Evolutionary conservation across 2,888 invertebrate genomes (phyloP).

Genomic region (Sminthurides aquaticus): DNA sequence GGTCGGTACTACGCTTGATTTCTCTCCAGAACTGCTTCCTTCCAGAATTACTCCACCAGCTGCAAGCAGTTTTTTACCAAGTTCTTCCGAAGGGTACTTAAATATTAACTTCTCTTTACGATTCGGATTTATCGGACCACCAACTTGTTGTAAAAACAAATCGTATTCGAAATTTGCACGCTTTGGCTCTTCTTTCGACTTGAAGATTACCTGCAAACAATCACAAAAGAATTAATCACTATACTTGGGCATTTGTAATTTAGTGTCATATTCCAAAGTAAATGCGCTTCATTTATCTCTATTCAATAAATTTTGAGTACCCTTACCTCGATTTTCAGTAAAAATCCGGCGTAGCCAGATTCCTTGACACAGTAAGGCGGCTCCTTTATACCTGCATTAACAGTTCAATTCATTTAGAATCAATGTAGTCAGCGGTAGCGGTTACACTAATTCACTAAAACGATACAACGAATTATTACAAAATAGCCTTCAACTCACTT

Average conservation of each 20-base stretch:
- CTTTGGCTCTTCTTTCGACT: slow-evolving; percentile 82
- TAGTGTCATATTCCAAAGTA: too few relatives aligned
- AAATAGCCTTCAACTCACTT: slow-evolving; percentile 54
- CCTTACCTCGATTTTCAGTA: slow-evolving; percentile 80
- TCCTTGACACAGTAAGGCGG: slow-evolving; percentile 85
- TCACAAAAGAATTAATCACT: too few relatives aligned
- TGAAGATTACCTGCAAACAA: slow-evolving; percentile 51
- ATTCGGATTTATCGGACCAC: slow-evolving; percentile 62
- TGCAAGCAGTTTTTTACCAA: slow-evolving; percentile 73
- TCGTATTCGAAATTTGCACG: slow-evolving; percentile 71
- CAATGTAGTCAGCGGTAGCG: too few relatives aligned
- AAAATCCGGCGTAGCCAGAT: slow-evolving; percentile 93
- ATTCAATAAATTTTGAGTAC: too few relatives aligned
- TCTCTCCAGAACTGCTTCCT: slow-evolving; percentile 17
- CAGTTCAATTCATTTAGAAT: too few relatives aligned
- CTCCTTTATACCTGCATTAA: slow-evolving; percentile 71
- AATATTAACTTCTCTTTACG: slow-evolving; percentile 78
- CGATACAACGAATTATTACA: not conserved
- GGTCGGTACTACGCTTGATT: slow-evolving; percentile 25
- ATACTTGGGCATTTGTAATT: too few relatives aligned
- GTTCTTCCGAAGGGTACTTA: slow-evolving; percentile 78
- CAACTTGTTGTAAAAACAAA: slow-evolving; percentile 68
- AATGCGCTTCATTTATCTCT: not conserved
- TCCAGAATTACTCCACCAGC: slow-evolving; percentile 60
- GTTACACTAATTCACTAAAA: not conserved